Conservation (phyloP, 2,113 vertebrate genomes). For the Vanacampus margaritifer region DNA sequence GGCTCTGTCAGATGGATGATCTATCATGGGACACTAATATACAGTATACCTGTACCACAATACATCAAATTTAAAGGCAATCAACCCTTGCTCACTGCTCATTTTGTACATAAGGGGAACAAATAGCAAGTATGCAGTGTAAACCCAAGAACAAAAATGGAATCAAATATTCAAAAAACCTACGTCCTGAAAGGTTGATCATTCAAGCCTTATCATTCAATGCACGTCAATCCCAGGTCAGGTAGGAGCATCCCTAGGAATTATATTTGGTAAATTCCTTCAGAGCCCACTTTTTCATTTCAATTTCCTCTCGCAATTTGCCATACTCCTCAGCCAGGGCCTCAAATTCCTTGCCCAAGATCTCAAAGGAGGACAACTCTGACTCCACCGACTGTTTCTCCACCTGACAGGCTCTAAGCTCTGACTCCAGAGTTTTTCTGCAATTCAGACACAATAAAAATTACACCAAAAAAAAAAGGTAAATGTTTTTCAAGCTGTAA, state of each 20-base stretch:
- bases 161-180: neutral
- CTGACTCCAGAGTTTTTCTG: constrained; percentile 61
- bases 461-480: neutral
- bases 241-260: constrained; percentile 6
- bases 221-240: neutral
- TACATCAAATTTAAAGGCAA: neutral
- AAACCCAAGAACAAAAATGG: neutral
- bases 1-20: neutral
- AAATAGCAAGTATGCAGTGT: neutral
- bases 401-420: constrained; percentile 48
- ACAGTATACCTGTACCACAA: neutral
- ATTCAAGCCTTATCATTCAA: neutral
- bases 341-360: constrained; percentile 73
- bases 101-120: neutral
- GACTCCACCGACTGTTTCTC: constrained; percentile 65
- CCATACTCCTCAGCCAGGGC: constrained; percentile 70
- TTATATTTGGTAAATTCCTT: constrained; percentile 64
- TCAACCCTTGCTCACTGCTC: neutral
- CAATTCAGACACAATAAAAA: constrained; percentile 1
- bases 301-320: constrained; percentile 62
- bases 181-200: neutral
- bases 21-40: neutral
- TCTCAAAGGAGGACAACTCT: constrained; percentile 70
- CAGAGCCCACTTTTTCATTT: constrained; percentile 72
- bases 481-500: neutral